phyloP scores from a whole-genome alignment of 2,797 vertebrate genomes.

The Lithobates pipiens region DNA sequence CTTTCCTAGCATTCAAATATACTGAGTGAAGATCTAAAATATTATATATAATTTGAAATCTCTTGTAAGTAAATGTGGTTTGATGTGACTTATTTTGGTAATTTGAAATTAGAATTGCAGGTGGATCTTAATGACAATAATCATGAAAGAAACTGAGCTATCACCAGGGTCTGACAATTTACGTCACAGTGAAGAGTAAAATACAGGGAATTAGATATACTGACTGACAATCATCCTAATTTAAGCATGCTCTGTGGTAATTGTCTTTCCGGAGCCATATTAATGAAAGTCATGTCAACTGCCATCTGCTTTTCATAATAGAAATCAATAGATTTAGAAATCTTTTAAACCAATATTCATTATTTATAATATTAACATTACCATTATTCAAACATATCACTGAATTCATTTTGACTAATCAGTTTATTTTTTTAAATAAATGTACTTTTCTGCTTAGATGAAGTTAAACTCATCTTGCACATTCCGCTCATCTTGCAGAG shows the following conservation, averaged over 20 bases:
- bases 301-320: conserved; percentile 26
- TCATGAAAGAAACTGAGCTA: conserved; percentile 49
- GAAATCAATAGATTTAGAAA: neutral
- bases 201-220: conserved; percentile 48
- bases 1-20: conserved; percentile 17
- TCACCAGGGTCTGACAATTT: conserved; percentile 50
- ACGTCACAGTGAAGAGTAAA: conserved; percentile 52
- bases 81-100: conserved; percentile 37
- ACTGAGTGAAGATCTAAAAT: conserved; percentile 2
- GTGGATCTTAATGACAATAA: conserved; percentile 58
- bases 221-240: conserved; percentile 50
- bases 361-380: conserved; percentile 1
- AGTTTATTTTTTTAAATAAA: neutral
- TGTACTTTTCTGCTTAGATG: neutral
- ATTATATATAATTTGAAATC: conserved; percentile 22
- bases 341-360: conserved; percentile 19
- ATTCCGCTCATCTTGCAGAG: neutral
- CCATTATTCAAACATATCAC: neutral
- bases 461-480: neutral
- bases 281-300: conserved; percentile 17
- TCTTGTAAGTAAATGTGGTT: conserved; percentile 33
- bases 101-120: conserved; percentile 50
- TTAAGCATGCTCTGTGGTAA: conserved; percentile 27
- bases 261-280: conserved; percentile 29
- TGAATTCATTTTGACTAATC: neutral